A percentile compares a stretch with the other conserved stretches of the same genome.
These are phyloP conservation scores for Bombyx mandarina DNA, from an alignment of 1,140 invertebrate species.

Conservation along the genomic window DNA sequence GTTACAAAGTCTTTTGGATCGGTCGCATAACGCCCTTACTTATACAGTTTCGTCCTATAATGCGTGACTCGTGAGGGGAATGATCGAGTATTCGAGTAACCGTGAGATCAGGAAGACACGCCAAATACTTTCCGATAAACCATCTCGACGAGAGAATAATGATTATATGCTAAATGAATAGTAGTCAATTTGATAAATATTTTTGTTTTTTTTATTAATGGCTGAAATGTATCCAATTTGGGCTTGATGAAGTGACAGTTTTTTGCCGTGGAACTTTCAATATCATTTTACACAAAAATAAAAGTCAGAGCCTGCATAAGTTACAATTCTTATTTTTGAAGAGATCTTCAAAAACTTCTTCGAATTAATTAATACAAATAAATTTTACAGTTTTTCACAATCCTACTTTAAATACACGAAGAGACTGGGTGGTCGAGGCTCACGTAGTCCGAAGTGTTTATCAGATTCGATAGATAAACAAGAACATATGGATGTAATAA, in stretches of 20 bases:
- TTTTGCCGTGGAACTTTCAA: not conserved
- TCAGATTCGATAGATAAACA: too few relatives aligned
- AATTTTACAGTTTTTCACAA: too few relatives aligned
- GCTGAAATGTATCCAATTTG: not conserved
- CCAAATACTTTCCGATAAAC: not conserved
- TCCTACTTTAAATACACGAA: too few relatives aligned
- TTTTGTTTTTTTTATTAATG: not conserved
- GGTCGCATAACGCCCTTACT: conserved; percentile 17
- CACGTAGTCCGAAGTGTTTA: too few relatives aligned
- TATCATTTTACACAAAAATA: not conserved
- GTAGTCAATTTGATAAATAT: too few relatives aligned
- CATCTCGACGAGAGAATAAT: not conserved
- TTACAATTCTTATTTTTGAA: not conserved
- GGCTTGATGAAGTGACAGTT: not conserved
- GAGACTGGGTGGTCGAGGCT: too few relatives aligned
- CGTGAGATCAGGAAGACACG: conserved; percentile 3
- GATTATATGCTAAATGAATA: too few relatives aligned
- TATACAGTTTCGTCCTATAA: conserved; percentile 20
- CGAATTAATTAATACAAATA: too few relatives aligned
- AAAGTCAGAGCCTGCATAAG: not conserved
- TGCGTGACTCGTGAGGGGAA: conserved; percentile 29
- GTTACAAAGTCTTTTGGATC: conserved; percentile 17
- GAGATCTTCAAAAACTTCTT: not conserved
- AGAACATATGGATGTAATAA: too few relatives aligned
- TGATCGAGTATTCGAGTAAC: conserved; percentile 17